Evolutionary conservation across 1,140 invertebrate genomes (phyloP), one percentile per base, ranked within the genome.

Genomic region (Trialeurodes vaporariorum): DNA sequence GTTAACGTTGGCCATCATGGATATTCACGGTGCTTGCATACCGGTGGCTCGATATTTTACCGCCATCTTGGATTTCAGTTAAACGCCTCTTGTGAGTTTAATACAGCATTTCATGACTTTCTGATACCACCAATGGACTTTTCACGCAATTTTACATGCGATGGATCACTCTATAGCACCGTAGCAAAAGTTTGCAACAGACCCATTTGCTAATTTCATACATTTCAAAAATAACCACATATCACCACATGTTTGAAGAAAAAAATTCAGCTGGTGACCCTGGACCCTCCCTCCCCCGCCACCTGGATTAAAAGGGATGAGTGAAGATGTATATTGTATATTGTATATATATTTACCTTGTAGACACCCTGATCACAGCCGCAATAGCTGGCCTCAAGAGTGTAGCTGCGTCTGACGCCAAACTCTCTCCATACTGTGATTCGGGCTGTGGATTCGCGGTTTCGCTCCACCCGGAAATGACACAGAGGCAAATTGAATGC

Each of bases 311-410:
- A 26, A 59, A 66, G 5, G 13, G 12, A 9, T 25, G 5, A 27
- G 5, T 13, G 13, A 9, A 64, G 13, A 13, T 64, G 13, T 5
- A 64, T 24, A 59, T n/a, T 13, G 58, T 12, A 21, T n/a, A 59
- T n/a, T n/a, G n/a, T n/a, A n/a, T n/a, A n/a, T 67, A 72, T 58
- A 69, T 61, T 71, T 73, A 83, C 88, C 80, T 85, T 84, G 74
- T 86, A 90, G 49, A 82, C 80, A 61, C 91, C 91, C 73, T 87
- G 83, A 75, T 92, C 90, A 75, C 87, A 93, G 24, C 92, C 92
- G 74, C 89, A 91, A 77, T 90, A 93, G 68, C 89, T 91, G 61
- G 89, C 89, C 76, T 95, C 93, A 85, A 95, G 86, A 2, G 92
- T 95, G 77, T 94, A 95, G 67, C 83, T 85, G 60, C 85, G 78